phyloP scores from a whole-genome alignment of 2,113 vertebrate species.

The Nycticorax nycticorax region DNA sequence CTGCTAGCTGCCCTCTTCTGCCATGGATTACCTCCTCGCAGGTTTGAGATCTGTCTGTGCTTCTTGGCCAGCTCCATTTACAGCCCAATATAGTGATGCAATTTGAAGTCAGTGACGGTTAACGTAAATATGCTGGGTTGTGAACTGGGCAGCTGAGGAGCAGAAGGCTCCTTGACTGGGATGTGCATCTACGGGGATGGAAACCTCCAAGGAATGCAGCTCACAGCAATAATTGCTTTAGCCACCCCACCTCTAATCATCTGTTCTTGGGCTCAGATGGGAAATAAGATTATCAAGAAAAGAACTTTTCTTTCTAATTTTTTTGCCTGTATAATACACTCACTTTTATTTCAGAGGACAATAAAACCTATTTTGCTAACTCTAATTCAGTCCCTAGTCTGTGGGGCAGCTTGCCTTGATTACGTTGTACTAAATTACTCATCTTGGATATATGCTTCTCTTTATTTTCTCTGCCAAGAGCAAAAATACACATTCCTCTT shows the following conservation, averaged over 20 bases:
- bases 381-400: background rate
- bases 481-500: background rate
- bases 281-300: background rate
- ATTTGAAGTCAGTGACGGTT: background rate
- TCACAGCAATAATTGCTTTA: background rate
- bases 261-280: background rate
- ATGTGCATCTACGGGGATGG: background rate
- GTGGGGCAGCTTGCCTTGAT: slow-evolving; percentile 37
- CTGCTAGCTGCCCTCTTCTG: background rate
- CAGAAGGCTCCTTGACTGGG: background rate
- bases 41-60: background rate
- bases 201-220: background rate
- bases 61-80: background rate
- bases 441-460: slow-evolving; percentile 11
- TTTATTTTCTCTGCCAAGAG: slow-evolving; percentile 40
- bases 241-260: background rate
- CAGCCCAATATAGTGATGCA: background rate
- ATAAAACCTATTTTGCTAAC: background rate
- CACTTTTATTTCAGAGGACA: background rate
- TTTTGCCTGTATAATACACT: background rate
- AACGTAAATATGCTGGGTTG: background rate
- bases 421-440: slow-evolving; percentile 42
- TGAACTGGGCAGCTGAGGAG: background rate
- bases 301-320: background rate
- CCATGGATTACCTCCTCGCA: background rate